These are phyloP conservation scores for Bactericera cockerelli DNA, from an alignment of 1,140 invertebrate genomes.

Conservation along the genomic window DNA sequence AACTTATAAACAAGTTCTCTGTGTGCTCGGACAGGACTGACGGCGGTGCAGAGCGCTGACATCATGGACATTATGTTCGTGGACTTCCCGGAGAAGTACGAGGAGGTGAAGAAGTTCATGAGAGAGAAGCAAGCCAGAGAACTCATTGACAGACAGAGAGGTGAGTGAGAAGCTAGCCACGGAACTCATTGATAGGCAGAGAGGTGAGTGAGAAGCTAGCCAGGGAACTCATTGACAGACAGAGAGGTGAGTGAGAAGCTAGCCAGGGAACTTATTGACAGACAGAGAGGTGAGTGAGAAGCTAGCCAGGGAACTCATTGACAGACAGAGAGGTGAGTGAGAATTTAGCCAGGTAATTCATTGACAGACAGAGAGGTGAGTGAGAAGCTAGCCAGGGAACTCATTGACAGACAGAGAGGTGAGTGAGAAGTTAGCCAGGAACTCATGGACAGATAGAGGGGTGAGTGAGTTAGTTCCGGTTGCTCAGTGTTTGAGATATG, in stretches of 20 bases:
- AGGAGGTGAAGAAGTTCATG: slow-evolving; percentile 74
- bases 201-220: too few relatives aligned
- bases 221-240: too few relatives aligned
- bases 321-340: not conserved
- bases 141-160: slow-evolving; percentile 52
- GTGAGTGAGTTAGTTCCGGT: not conserved
- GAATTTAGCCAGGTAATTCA: not conserved
- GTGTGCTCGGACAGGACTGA: slow-evolving; percentile 45
- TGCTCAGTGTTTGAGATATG: not conserved
- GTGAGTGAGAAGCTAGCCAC: slow-evolving; percentile 24
- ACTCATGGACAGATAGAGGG: not conserved
- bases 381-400: too few relatives aligned
- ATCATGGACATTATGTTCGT: slow-evolving; percentile 87
- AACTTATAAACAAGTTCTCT: too few relatives aligned
- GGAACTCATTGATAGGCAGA: too few relatives aligned
- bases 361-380: too few relatives aligned
- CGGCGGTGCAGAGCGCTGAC: slow-evolving; percentile 76
- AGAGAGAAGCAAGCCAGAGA: slow-evolving; percentile 60
- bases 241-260: too few relatives aligned
- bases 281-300: too few relatives aligned
- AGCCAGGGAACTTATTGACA: too few relatives aligned
- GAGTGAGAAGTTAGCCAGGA: too few relatives aligned
- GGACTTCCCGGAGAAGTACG: slow-evolving; percentile 89
- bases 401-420: too few relatives aligned
- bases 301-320: too few relatives aligned